These are phyloP conservation scores for Ramphastos sulfuratus DNA, from an alignment of 2,113 vertebrate genomes.

Conservation along the genomic window DNA sequence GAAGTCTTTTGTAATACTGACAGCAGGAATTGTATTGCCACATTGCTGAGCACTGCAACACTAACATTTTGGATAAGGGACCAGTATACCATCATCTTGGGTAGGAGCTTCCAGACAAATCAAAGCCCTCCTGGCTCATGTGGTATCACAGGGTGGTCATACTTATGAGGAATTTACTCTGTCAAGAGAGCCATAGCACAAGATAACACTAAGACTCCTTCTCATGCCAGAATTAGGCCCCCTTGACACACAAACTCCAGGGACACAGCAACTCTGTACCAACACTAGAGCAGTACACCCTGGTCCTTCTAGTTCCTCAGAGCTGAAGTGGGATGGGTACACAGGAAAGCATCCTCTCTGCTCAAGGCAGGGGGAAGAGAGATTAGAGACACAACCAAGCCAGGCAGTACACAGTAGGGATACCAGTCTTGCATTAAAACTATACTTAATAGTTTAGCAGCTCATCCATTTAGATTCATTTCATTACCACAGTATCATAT, in stretches of 20 bases:
- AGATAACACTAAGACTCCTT: neutral
- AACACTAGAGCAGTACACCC: neutral
- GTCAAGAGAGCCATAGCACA: neutral
- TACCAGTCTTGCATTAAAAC: neutral
- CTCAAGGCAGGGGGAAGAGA: neutral
- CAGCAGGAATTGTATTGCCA: neutral
- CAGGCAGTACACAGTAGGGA: neutral
- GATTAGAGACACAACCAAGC: neutral
- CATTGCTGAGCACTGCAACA: neutral
- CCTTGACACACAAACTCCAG: neutral
- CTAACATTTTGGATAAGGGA: neutral
- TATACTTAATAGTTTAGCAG: neutral
- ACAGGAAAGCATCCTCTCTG: neutral
- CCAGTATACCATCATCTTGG: neutral
- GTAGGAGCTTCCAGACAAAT: neutral
- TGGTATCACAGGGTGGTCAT: neutral
- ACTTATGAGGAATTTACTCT: neutral
- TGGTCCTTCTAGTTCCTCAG: neutral
- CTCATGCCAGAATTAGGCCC: neutral
- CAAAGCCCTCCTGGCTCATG: neutral
- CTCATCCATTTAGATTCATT: slow-evolving; percentile 15
- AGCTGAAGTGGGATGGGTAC: neutral
- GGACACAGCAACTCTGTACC: neutral
- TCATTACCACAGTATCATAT: slow-evolving; percentile 35
- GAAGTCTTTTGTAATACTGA: neutral